Percentiles rank a stretch among this genome's conserved stretches.
Evolutionary conservation across 1,140 invertebrate genomes (phyloP).

Genomic region (Cydia pomonella): DNA sequence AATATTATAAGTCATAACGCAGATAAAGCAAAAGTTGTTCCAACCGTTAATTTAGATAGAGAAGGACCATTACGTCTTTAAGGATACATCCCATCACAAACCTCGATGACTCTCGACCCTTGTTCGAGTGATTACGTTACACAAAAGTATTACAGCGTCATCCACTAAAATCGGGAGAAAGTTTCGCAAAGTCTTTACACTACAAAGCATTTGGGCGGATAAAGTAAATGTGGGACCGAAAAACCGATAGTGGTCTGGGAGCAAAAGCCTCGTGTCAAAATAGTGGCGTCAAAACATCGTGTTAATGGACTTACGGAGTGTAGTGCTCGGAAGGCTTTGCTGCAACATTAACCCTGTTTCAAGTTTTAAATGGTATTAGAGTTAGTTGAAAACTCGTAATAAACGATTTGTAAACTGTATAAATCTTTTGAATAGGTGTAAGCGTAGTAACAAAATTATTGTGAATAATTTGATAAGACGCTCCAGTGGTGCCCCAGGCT

Average conservation of each 20-base stretch:
- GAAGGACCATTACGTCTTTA: background rate
- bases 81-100: background rate
- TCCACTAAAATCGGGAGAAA: slow-evolving; percentile 54
- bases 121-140: slow-evolving; percentile 26
- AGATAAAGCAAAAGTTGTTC: slow-evolving; percentile 3
- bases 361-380: slow-evolving; percentile 42
- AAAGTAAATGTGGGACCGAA: slow-evolving; percentile 51
- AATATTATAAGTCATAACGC: slow-evolving; percentile 10
- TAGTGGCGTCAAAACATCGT: slow-evolving; percentile 61
- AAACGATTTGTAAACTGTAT: slow-evolving; percentile 1
- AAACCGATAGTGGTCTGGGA: slow-evolving; percentile 37
- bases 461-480: too few relatives aligned
- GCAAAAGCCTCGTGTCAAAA: slow-evolving; percentile 51
- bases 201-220: slow-evolving; percentile 60
- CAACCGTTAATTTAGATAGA: background rate
- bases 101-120: slow-evolving; percentile 29
- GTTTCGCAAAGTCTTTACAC: slow-evolving; percentile 47
- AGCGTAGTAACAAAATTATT: too few relatives aligned
- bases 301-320: slow-evolving; percentile 64
- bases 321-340: slow-evolving; percentile 54
- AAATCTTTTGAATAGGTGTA: slow-evolving; percentile 6
- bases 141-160: slow-evolving; percentile 33
- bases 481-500: too few relatives aligned
- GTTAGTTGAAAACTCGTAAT: slow-evolving; percentile 22
- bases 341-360: slow-evolving; percentile 54